Conservation (phyloP, 2,113 vertebrate species). For the Tonatia bakeri region DNA sequence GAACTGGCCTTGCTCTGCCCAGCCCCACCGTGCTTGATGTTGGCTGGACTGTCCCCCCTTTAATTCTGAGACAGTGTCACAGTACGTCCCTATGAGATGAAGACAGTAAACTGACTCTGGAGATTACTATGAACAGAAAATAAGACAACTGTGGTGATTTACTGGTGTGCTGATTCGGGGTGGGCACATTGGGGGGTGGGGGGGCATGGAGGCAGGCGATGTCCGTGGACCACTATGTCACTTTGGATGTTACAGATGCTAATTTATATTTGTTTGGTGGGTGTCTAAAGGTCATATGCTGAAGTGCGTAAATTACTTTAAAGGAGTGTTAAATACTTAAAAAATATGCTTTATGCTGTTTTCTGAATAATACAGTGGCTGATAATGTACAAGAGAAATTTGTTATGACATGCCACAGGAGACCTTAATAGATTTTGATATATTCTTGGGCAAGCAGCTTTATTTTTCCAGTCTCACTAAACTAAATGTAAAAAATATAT, state of each 20-base stretch:
- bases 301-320: background rate
- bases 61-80: background rate
- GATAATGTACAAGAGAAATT: background rate
- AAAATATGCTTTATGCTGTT: background rate
- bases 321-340: background rate
- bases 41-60: slow-evolving; percentile 36
- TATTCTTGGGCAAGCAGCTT: background rate
- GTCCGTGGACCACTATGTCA: background rate
- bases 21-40: slow-evolving; percentile 35
- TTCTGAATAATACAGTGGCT: background rate
- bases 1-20: slow-evolving; percentile 29
- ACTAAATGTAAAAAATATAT: background rate
- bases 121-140: slow-evolving; percentile 71
- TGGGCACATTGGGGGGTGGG: background rate
- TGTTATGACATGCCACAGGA: slow-evolving; percentile 34
- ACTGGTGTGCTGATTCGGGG: slow-evolving; percentile 23
- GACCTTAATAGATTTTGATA: slow-evolving; percentile 2
- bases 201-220: accelerated
- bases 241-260: background rate
- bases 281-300: background rate
- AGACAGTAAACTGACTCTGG: background rate
- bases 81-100: background rate
- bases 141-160: slow-evolving; percentile 34
- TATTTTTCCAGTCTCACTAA: background rate
- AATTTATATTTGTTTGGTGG: background rate